Percentiles rank a stretch among this genome's conserved stretches.
Conservation (phyloP, 2,113 vertebrate genomes). For the Xenopus laevis region DNA sequence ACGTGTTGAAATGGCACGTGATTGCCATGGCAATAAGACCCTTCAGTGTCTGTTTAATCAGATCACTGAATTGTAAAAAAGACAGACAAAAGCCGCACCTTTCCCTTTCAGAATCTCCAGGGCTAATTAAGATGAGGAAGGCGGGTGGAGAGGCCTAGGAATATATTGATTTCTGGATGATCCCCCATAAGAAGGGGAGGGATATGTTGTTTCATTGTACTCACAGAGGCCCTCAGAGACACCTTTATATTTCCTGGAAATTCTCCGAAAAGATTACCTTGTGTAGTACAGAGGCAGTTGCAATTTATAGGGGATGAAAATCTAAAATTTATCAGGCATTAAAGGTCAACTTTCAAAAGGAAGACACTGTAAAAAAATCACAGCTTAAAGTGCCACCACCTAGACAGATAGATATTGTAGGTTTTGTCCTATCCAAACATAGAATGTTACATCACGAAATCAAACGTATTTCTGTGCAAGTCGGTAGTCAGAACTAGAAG, state of each 20-base stretch:
- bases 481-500: no score
- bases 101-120: slow-evolving; percentile 23
- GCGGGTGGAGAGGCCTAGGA: slow-evolving; percentile 37
- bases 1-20: slow-evolving; percentile 35
- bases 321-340: slow-evolving; percentile 5
- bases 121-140: slow-evolving; percentile 40
- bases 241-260: slow-evolving; percentile 41
- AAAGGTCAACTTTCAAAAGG: slow-evolving; percentile 8
- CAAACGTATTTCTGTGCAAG: no score
- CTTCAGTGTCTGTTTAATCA: slow-evolving; percentile 36
- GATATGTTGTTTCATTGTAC: slow-evolving; percentile 41
- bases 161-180: slow-evolving; percentile 38
- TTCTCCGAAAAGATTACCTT: slow-evolving; percentile 33
- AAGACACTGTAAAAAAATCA: no score
- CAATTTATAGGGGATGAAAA: not conserved
- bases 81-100: slow-evolving; percentile 32
- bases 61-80: slow-evolving; percentile 37
- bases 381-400: no score
- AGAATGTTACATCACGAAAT: no score
- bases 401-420: no score
- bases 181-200: slow-evolving; percentile 33
- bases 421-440: no score
- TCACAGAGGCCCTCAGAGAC: slow-evolving; percentile 26
- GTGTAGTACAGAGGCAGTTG: slow-evolving; percentile 1
- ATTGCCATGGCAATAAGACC: slow-evolving; percentile 39